Evolutionary conservation across 23 tunicate species (phyloP), one percentile per base, ranked within the genome.

Genomic region (Oikopleura albicans): DNA sequence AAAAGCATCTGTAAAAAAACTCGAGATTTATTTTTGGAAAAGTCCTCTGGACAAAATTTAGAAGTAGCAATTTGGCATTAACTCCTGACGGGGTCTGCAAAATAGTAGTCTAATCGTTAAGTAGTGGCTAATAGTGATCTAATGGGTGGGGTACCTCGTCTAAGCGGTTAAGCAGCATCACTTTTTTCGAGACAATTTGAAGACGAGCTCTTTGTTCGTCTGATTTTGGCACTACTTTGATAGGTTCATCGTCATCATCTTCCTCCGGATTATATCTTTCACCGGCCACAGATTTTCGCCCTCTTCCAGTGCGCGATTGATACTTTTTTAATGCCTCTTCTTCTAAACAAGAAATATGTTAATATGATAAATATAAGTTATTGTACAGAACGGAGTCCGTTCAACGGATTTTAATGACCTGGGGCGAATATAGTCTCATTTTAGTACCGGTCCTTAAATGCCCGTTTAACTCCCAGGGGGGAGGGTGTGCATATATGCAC

Each of bases 231-330:
- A 71, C 79, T 2, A 71, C 79, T n/a, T 71, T 71, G 34, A 71
- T 16, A 22, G 79, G 79, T 22, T 49, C 59, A 29, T 71, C 79
- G 79, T 27, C 34, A 22, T 49, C 63, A 35, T 16, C 34, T 71
- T 71, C 79, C 4, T 71, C 79, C 4, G 79, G 79, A 31, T 71
- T 71, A 29, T 71, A 71, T 71, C 79, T 16, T 71, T 49, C 63
- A 29, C 34, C 79, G 35, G 79, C 79, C 34, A 71, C 79, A 2
- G 79, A 71, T 29, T 71, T 71, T 71, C 79, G 79, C 33, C 79
- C 79, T 12, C 79, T 29, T 22, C 79, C 79, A 31, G 79, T 71
- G 2, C 79, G 27, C 36, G 79, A 16, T 31, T 71, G 79, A 37
- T 71, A 71, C 31, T 71, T 71, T 31, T 29, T 71, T 29, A 71